Percentiles rank a stretch among this genome's conserved stretches.
These are phyloP conservation scores for Dicyrtomina minuta DNA, from an alignment of 2,888 invertebrate species.

Conservation along the genomic window DNA sequence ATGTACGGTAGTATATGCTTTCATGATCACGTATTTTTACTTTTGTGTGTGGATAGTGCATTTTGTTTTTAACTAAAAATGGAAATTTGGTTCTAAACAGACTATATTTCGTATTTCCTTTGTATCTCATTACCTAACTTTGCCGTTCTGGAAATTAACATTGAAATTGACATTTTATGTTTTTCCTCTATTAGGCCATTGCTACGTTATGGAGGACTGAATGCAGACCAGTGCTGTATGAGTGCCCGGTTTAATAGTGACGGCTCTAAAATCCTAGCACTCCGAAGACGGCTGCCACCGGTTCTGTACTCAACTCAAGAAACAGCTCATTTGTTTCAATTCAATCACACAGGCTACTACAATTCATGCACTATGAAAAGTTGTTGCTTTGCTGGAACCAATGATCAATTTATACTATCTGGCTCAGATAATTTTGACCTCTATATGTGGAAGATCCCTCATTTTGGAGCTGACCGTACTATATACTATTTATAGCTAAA, in stretches of 20 bases:
- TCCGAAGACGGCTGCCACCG: slow-evolving; percentile 82
- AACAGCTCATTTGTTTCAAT: slow-evolving; percentile 74
- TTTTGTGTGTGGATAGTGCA: no score
- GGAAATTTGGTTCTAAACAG: no score
- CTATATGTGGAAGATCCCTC: slow-evolving; percentile 88
- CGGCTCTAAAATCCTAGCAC: slow-evolving; percentile 75
- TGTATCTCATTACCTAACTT: no score
- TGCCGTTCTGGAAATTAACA: no score
- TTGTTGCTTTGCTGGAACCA: slow-evolving; percentile 86
- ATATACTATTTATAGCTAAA: no score
- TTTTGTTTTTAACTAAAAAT: no score
- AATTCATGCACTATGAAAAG: slow-evolving; percentile 93
- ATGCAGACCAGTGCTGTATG: slow-evolving; percentile 76
- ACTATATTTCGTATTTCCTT: no score
- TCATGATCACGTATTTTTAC: no score
- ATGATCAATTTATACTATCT: slow-evolving; percentile 84
- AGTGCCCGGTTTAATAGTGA: slow-evolving; percentile 83
- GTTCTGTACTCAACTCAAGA: slow-evolving; percentile 70
- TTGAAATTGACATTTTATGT: no score
- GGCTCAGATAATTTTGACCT: slow-evolving; percentile 95
- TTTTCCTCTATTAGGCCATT: slow-evolving; percentile 63
- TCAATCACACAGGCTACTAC: slow-evolving; percentile 87
- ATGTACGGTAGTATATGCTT: no score
- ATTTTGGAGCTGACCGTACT: slow-evolving; percentile 59
- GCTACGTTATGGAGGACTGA: slow-evolving; percentile 67